Evolutionary conservation across 2,113 vertebrate genomes (phyloP).

Genomic region (Beaufortia kweichowensis): DNA sequence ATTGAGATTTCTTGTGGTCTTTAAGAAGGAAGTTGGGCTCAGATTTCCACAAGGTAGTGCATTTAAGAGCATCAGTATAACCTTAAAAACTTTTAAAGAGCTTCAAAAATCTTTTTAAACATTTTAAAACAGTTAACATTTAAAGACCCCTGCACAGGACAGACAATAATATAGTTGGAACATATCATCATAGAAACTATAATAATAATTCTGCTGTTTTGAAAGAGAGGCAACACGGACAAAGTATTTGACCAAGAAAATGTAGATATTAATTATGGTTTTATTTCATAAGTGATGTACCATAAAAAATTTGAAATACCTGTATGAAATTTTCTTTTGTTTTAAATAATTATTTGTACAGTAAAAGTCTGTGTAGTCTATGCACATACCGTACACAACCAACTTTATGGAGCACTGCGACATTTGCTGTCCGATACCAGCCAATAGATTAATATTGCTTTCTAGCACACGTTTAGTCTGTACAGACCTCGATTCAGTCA

Average conservation of each 20-base stretch:
- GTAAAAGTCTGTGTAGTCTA: conserved; percentile 69
- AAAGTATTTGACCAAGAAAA: conserved; percentile 47
- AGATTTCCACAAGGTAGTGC: neutral
- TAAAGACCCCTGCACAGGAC: neutral
- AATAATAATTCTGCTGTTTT: conserved; percentile 20
- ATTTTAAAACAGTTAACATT: neutral
- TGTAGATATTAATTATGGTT: conserved; percentile 60
- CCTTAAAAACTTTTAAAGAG: neutral
- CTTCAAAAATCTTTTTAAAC: neutral
- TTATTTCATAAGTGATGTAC: conserved; percentile 54
- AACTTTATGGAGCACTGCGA: neutral
- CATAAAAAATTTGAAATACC: conserved; percentile 49
- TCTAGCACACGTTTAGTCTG: neutral
- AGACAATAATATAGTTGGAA: neutral
- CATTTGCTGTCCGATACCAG: conserved; percentile 38
- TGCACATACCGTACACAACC: conserved; percentile 44
- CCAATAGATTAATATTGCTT: neutral
- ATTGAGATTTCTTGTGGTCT: too few relatives aligned
- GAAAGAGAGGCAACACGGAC: conserved; percentile 47
- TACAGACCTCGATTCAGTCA: neutral
- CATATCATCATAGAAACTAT: neutral
- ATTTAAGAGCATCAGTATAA: neutral
- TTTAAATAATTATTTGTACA: conserved; percentile 64
- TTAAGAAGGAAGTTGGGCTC: neutral
- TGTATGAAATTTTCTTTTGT: conserved; percentile 62